Evolutionary conservation across 2,797 vertebrate species (phyloP).

Genomic region (Macropus fuliginosus): DNA sequence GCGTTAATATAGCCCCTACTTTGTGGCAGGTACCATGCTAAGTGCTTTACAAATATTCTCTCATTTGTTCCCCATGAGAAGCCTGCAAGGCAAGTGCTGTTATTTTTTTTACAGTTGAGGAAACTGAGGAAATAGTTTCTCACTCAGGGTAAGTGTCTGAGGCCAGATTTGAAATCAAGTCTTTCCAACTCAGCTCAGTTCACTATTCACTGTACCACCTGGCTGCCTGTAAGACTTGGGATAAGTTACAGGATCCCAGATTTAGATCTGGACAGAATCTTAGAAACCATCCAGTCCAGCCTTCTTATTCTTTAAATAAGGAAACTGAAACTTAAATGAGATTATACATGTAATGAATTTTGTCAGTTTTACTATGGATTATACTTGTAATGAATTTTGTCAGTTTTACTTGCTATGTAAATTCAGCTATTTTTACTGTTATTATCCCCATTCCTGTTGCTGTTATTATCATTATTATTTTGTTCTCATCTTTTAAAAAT

Average conservation of each 20-base stretch:
- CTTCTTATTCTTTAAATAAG: background rate
- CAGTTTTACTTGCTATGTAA: background rate
- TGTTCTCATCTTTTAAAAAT: background rate
- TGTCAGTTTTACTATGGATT: background rate
- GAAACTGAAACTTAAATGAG: background rate
- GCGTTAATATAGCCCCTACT: background rate
- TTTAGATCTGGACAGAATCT: background rate
- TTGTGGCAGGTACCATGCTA: accelerated
- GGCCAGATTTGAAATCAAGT: background rate
- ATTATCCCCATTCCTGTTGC: background rate
- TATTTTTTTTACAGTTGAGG: background rate
- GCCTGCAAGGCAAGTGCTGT: background rate
- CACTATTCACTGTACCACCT: background rate
- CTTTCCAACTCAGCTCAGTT: background rate
- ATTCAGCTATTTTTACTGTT: background rate
- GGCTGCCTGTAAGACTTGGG: background rate
- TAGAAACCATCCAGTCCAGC: background rate
- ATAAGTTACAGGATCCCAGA: background rate
- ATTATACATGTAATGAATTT: background rate
- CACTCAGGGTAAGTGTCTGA: background rate
- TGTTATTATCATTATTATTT: background rate
- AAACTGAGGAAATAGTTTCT: background rate
- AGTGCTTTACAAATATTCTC: background rate
- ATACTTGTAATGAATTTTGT: no score
- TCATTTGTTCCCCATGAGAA: background rate